Percentiles rank a stretch among this genome's conserved stretches.
phyloP scores from a whole-genome alignment of 2,888 invertebrate genomes.

The Acleris sparsana region DNA sequence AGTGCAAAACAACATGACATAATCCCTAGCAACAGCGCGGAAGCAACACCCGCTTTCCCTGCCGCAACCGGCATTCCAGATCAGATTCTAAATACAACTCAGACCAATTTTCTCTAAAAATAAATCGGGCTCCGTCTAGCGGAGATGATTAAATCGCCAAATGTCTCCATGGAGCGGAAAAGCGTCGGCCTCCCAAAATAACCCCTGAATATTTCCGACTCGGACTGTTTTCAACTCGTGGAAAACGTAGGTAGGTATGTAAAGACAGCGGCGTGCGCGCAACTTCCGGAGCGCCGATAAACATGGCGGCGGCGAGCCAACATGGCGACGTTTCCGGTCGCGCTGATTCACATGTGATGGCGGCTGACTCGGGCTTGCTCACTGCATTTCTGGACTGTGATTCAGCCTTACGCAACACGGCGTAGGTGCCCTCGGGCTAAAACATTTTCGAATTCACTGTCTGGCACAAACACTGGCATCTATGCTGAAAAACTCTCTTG shows the following conservation, averaged over 20 bases:
- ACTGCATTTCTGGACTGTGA: slow-evolving; percentile 79
- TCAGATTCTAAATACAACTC: slow-evolving; percentile 33
- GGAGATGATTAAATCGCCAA: slow-evolving; percentile 74
- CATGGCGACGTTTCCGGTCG: slow-evolving; percentile 81
- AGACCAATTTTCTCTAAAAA: slow-evolving; percentile 70
- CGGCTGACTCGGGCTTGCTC: slow-evolving; percentile 73
- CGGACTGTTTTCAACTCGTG: slow-evolving; percentile 68
- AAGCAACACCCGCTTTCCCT: slow-evolving; percentile 28
- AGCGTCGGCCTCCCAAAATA: slow-evolving; percentile 76
- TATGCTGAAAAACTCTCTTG: too few relatives aligned
- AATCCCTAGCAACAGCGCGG: slow-evolving; percentile 26
- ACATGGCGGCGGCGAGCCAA: slow-evolving; percentile 78
- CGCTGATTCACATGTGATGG: slow-evolving; percentile 78
- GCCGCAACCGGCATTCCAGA: slow-evolving; percentile 35
- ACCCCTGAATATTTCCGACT: slow-evolving; percentile 78
- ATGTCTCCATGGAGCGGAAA: slow-evolving; percentile 79
- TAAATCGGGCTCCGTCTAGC: slow-evolving; percentile 67
- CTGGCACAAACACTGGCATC: slow-evolving; percentile 51
- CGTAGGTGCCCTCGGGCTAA: slow-evolving; percentile 63
- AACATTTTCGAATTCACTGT: slow-evolving; percentile 59
- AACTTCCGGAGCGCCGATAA: slow-evolving; percentile 81
- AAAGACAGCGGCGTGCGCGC: slow-evolving; percentile 81
- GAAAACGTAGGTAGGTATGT: slow-evolving; percentile 62
- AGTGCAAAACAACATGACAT: slow-evolving; percentile 21
- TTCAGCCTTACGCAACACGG: slow-evolving; percentile 74